Base-by-base conservation (phyloP, 2,113 vertebrate genomes). In the Muscicapa adusta region DNA sequence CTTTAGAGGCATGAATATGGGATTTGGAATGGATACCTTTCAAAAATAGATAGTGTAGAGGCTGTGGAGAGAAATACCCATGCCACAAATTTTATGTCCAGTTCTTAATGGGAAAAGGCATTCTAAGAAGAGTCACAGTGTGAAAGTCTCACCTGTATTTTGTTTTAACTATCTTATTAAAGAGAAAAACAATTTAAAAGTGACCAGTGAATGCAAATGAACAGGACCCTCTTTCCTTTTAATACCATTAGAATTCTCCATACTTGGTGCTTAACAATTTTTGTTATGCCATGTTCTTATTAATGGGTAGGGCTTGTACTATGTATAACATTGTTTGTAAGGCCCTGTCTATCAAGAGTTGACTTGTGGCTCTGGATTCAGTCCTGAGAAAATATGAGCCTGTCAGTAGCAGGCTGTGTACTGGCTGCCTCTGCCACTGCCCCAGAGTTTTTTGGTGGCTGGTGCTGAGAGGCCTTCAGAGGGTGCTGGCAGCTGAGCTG, bases 391-490 rank as follows among this genome's bases (percentile, higher is more conserved):
- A 38, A 68, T 6, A 36, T 5, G 22, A 54, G 8, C 18, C 24
- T 43, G n/a, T 43, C 29, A 50, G 48, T 4, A 28, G 25, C 5
- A 57, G 42, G 5, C 24, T 58, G 8, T 18, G 14, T 10, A 26
- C 33, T 14, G 47, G 22, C 6, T 71, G 26, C 8, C 31, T 71
- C 31, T 5, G 20, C 7, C 36, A 14, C 36, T 22, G 14, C 25
- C 13, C 7, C 24, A 62, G 42, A 61, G 16, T 4, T 82, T 13
- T 40, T 24, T 67, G 38, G 38, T 24, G 12, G 19, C n/a, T 85
- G 51, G 9, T 16, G 42, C 13, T 34, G 9, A 53, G 56, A 2
- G 1, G 14, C n/a, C 5, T 0, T 34, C 2, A 0, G 57, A 80
- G 14, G 5, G 31, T 40, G 12, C 23, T 47, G n/a, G 34, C 12